phyloP scores from a whole-genome alignment of 2,888 invertebrate genomes.

The Sminthurinus aureus region DNA sequence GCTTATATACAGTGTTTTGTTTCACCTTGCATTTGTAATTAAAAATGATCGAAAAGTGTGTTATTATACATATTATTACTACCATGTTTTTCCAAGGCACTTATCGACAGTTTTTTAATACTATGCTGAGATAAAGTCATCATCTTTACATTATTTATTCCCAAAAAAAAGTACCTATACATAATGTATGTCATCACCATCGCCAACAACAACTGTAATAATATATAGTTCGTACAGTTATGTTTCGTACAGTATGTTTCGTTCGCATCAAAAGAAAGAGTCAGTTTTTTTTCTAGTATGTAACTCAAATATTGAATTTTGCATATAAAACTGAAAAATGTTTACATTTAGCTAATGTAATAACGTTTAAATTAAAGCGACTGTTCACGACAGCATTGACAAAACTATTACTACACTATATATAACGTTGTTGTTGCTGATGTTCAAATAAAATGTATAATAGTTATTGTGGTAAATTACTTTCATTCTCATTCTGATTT shows the following conservation, averaged over 20 bases:
- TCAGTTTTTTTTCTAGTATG: background rate
- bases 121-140: constrained; percentile 31
- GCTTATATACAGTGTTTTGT: constrained; percentile 7
- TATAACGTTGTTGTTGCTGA: background rate
- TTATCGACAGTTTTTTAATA: constrained; percentile 31
- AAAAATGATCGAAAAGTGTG: background rate
- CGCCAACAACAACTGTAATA: constrained; percentile 29
- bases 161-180: background rate
- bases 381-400: background rate
- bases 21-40: constrained; percentile 2
- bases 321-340: background rate
- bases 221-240: background rate
- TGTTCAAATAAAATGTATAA: background rate
- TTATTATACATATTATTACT: constrained; percentile 2
- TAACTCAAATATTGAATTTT: background rate
- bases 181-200: background rate
- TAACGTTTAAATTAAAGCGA: constrained; percentile 28
- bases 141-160: constrained; percentile 6
- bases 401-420: background rate
- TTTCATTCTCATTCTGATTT: background rate
- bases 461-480: background rate
- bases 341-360: constrained; percentile 2
- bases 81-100: constrained; percentile 28
- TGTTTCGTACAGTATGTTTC: constrained; percentile 22
- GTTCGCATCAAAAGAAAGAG: background rate